Base-by-base conservation (phyloP, 2,797 vertebrate genomes). In the Molothrus ater region DNA sequence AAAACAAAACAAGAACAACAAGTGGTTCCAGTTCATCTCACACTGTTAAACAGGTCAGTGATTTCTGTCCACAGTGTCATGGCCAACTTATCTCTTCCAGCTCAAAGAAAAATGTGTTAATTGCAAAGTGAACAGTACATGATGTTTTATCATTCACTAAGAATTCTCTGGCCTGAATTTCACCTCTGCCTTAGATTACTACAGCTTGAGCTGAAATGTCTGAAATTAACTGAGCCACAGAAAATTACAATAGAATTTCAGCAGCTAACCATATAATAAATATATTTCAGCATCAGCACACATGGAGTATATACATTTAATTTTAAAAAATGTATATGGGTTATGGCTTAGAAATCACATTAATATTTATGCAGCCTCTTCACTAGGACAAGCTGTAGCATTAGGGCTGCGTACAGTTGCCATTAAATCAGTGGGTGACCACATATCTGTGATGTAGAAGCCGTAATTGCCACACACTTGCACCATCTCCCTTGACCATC, bases 141-240 rank as follows among this genome's bases (percentile, higher is more conserved):
- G 32, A 64, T 86, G 38, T 91, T 94, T 95, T 73, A 69, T 32
- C 5, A 2, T 90, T 94, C 26, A 47, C 65, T 78, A 50, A 76
- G 63, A 92, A 75, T 88, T 75, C 83, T 90, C 40, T 95, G 92
- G 89, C 90, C 80, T 88, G 59, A 81, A 79, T 79, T 95, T 95
- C 65, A 94, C 87, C 69, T 82, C 78, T 82, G 22, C 32, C 82
- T 96, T 92, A 88, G 88, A 96, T 97, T 97, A 96, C 91, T 96
- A 92, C 42, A 94, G 88, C 96, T 98, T 97, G 97, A 97, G 97
- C 92, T 96, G 97, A 79, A 91, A 78, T 78, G 91, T 92, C 95
- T 97, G 80, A 89, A 94, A 94, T 93, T 93, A 91, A 95, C 75
- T 80, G 50, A 96, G n/a, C 47, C 40, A 80, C 56, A 91, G 43